Base-by-base conservation (phyloP, 1,140 invertebrate species). In the Gyrodactylus bullatarudis region DNA sequence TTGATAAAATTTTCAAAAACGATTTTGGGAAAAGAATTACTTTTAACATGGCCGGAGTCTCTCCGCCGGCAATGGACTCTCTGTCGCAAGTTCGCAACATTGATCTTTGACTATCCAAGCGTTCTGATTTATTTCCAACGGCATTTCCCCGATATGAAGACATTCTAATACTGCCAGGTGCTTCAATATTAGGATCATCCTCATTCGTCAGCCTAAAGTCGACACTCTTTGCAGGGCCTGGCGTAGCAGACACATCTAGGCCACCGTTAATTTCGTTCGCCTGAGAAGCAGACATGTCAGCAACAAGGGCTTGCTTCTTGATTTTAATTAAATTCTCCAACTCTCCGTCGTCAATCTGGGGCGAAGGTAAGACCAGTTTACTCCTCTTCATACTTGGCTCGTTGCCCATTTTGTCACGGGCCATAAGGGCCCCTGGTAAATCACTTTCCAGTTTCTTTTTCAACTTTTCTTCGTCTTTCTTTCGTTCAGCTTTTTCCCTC, bases 361-460 rank as follows among this genome's bases (percentile, higher is more conserved):
- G 94, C 75, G 88, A 86, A 2, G 95, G 94, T 27, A 99, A 78
- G 20, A 98, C 91, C 20, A 99, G 82, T 81, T 98, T 98, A 76
- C 89, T 93, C 71, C 94, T 83, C 80, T 97, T 98, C 74, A 87
- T 86, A 0, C 88, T 84, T 0, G 91, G 91, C 79, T 95, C 91
- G 76, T 89, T 86, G 75, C 87, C 87, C 26, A 71, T 76, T 77
- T 88, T 86, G 25, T 73, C 27, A 25, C 73, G 72, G n/a, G 79
- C 78, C 73, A 76, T 77, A 1, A 93, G 82, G 0, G 88, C 87
- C 76, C 87, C 85, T 0, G 93, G 92, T 75, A 96, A 86, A 77
- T 96, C 91, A 82, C 96, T 94, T 79, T 96, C 92, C 79, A 95
- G 95, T 23, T 89, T 83, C 77, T 91, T 87, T 78, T 94, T 94